phyloP scores from a whole-genome alignment of 2,888 invertebrate species.

The Zhuqinia jingwanae region DNA sequence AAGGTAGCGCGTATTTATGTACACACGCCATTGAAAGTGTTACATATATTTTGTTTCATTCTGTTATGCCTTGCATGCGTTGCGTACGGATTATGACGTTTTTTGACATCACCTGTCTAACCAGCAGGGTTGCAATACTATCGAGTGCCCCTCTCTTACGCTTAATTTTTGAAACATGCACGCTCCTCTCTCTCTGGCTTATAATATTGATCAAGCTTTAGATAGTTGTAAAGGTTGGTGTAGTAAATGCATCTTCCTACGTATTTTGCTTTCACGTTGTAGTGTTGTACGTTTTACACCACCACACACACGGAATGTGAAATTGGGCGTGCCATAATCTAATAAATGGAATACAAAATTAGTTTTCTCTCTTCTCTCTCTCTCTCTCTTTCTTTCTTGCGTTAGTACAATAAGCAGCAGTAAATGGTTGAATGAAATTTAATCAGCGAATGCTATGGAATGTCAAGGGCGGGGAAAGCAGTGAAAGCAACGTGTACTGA shows the following conservation, averaged over 20 bases:
- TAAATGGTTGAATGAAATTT: constrained; percentile 57
- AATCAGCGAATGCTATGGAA: constrained; percentile 60
- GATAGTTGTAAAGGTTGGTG: not conserved
- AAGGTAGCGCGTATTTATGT: no score
- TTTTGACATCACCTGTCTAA: constrained; percentile 34
- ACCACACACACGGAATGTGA: constrained; percentile 36
- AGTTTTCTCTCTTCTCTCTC: constrained; percentile 18
- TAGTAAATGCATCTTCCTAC: not conserved
- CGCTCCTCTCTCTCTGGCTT: constrained; percentile 11
- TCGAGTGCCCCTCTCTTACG: constrained; percentile 8
- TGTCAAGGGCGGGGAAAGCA: constrained; percentile 67
- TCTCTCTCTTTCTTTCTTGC: constrained; percentile 16
- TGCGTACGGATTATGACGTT: not conserved
- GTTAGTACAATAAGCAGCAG: constrained; percentile 30
- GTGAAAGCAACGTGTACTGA: constrained; percentile 64
- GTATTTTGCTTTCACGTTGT: not conserved
- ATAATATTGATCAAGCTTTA: constrained; percentile 54
- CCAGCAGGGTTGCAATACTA: constrained; percentile 6
- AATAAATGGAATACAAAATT: constrained; percentile 52
- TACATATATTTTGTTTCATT: no score
- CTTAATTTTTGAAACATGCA: constrained; percentile 13
- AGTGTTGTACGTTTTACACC: no score
- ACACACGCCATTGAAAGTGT: no score
- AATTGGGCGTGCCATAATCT: constrained; percentile 55
- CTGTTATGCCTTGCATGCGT: constrained; percentile 13